Evolutionary conservation across 2,888 invertebrate genomes (phyloP).

Genomic region (Neoaliturus tenellus): DNA sequence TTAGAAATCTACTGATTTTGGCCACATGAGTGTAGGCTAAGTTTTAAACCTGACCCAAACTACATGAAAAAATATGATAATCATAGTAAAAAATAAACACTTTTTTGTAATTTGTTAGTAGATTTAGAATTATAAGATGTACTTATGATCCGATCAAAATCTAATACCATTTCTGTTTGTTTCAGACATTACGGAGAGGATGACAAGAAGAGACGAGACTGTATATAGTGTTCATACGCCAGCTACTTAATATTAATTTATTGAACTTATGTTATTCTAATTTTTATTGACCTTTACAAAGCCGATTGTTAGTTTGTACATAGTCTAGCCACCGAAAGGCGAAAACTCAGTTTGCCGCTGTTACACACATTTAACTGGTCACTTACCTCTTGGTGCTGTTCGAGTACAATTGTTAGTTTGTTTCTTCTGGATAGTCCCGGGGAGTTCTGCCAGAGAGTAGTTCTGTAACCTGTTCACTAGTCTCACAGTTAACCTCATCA

Average conservation of each 20-base stretch:
- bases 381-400: slow-evolving; percentile 23
- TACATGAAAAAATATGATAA: too few species aligned
- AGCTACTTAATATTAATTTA: slow-evolving; percentile 42
- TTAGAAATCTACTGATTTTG: too few species aligned
- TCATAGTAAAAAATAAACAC: too few species aligned
- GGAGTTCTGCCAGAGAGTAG: not conserved
- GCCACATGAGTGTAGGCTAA: too few species aligned
- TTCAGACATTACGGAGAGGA: not conserved
- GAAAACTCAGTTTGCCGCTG: not conserved
- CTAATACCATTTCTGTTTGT: not conserved
- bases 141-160: too few species aligned
- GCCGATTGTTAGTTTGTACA: not conserved
- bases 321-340: not conserved
- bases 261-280: not conserved
- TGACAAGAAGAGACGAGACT: slow-evolving; percentile 2
- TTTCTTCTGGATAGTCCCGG: not conserved
- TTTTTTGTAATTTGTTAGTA: too few species aligned
- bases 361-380: not conserved
- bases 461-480: not conserved
- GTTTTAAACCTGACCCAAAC: too few species aligned
- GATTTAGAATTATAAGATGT: too few species aligned
- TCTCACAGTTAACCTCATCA: not conserved
- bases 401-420: not conserved
- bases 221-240: slow-evolving; percentile 42
- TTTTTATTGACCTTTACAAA: not conserved